Base-by-base conservation (phyloP, 2,888 invertebrate genomes). In the Caenorhabditis wallacei region DNA sequence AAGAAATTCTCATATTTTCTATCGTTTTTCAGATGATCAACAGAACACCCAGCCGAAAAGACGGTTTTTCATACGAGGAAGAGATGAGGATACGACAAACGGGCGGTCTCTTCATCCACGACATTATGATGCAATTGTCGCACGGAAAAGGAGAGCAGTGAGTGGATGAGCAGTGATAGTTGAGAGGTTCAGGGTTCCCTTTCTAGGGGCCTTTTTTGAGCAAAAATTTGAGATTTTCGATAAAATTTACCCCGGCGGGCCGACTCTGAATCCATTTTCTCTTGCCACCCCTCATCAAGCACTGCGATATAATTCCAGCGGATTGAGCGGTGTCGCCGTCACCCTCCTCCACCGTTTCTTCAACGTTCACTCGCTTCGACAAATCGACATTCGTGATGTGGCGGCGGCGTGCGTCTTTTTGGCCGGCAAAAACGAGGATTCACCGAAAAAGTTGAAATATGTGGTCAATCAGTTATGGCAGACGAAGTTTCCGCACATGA, bases 301-400 rank as follows among this genome's bases (percentile, higher is more conserved):
- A 76, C 76, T 76, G 76, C 76, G 68, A 69, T 76, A 68, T 66
- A 24, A 79, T 79, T 79, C 35, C 78, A 79, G 78, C 69, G 70
- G 69, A 30, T 48, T 70, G 56, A 84, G 98, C 93, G 98, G 98
- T 93, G 98, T 98, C 83, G 98, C 97, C 43, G 98, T 98, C 92
- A 98, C 98, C 78, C 98, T 98, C 92, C 97, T 98, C 97, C 98
- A 99, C 93, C 95, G 98, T 76, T 99, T 98, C 94, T 99, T 97
- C 93, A 96, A 98, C 93, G 97, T 96, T 94, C 98, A 98, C 93
- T 97, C 98, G 16, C 96, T 99, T 93, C 95, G 96, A 66, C 95
- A 95, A 92, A 98, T 98, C 93, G 96, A 97, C 93, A 86, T 79
- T 54, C 70, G 79, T 93, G 95, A 96, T 72, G 96, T 98, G 92